These are phyloP conservation scores for Selene dorsalis DNA, from an alignment of 2,797 vertebrate species.

Conservation along the genomic window DNA sequence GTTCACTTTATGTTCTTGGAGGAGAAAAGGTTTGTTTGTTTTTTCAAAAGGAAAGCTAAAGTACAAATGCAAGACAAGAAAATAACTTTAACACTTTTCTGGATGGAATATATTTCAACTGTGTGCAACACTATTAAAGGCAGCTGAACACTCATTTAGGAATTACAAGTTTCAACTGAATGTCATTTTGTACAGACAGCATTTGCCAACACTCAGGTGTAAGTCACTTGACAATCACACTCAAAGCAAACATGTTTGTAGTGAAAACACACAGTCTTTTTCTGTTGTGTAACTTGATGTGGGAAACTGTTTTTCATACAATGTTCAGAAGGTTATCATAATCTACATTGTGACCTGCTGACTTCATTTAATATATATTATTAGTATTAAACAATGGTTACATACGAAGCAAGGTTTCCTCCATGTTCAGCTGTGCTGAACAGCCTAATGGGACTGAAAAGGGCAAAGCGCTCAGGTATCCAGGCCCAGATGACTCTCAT, in stretches of 20 bases:
- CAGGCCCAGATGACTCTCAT: conserved; percentile 92
- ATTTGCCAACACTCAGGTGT: conserved; percentile 1
- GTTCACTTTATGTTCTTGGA: not conserved
- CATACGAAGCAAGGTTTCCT: conserved; percentile 87
- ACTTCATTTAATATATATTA: conserved; percentile 10
- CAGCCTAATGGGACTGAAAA: conserved; percentile 86
- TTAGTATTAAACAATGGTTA: conserved; percentile 24
- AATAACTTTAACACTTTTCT: not conserved
- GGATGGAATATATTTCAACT: too few relatives aligned
- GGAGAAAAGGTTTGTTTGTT: not conserved
- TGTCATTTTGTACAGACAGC: conserved; percentile 2
- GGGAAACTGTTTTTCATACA: conserved; percentile 25
- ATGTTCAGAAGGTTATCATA: conserved; percentile 1
- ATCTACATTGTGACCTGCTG: conserved; percentile 1
- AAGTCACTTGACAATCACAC: conserved; percentile 33
- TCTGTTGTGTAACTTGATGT: conserved; percentile 37
- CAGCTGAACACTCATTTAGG: not conserved
- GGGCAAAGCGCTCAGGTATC: conserved; percentile 91
- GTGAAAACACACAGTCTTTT: conserved; percentile 55
- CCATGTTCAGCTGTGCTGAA: conserved; percentile 85
- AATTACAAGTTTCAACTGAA: not conserved
- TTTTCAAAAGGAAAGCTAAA: not conserved
- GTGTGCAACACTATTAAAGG: not conserved
- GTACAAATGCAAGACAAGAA: not conserved
- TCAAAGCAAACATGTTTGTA: conserved; percentile 71